phyloP scores from a whole-genome alignment of 2,888 invertebrate species.

The Acleris sparsana region DNA sequence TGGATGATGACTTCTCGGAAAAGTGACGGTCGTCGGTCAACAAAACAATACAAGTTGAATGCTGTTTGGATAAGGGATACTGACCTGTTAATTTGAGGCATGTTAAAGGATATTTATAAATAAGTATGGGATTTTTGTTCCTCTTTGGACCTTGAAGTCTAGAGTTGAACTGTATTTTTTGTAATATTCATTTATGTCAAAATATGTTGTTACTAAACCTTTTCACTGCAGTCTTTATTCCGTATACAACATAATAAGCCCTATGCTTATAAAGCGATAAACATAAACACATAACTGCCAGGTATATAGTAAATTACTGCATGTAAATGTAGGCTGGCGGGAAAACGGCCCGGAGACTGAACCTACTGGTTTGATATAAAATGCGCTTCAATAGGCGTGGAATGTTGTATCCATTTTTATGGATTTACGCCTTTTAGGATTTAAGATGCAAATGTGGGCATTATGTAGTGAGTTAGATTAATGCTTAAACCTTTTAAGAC shows the following conservation, averaged over 20 bases:
- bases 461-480: conserved; percentile 24
- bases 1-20: conserved; percentile 45
- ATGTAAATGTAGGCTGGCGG: conserved; percentile 27
- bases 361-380: conserved; percentile 58
- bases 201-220: neutral
- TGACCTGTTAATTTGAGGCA: too few relatives aligned
- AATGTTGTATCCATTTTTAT: conserved; percentile 48
- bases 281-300: neutral
- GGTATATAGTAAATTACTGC: conserved; percentile 6
- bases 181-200: too few relatives aligned
- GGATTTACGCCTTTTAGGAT: conserved; percentile 32
- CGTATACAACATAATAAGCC: neutral
- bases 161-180: too few relatives aligned
- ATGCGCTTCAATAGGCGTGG: conserved; percentile 49
- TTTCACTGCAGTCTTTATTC: neutral
- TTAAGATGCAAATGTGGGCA: conserved; percentile 43
- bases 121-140: too few relatives aligned
- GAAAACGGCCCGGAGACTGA: conserved; percentile 45
- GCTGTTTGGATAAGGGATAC: too few relatives aligned
- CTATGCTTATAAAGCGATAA: neutral
- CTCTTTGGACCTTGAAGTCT: too few relatives aligned
- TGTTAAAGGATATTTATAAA: too few relatives aligned
- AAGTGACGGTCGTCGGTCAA: conserved; percentile 16
- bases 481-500: conserved; percentile 10
- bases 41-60: neutral